These are phyloP conservation scores for Drosophila murphyi DNA, from an alignment of 1,140 invertebrate genomes.

Conservation along the genomic window DNA sequence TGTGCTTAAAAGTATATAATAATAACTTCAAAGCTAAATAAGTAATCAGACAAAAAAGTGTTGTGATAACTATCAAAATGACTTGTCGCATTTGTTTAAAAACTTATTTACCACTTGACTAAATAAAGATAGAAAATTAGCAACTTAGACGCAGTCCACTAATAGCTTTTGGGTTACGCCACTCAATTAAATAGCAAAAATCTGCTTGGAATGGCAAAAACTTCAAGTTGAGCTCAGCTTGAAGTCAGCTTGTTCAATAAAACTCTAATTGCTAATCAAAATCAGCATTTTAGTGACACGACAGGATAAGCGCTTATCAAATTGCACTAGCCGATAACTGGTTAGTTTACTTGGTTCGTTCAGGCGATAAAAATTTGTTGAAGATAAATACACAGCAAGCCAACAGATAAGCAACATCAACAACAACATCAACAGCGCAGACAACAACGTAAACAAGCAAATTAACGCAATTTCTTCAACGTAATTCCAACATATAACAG, in stretches of 20 bases:
- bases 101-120: slow-evolving; percentile 10
- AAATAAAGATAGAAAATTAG: slow-evolving; percentile 40
- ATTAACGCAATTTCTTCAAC: slow-evolving; percentile 75
- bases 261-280: slow-evolving; percentile 80
- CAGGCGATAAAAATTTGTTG: slow-evolving; percentile 74
- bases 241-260: slow-evolving; percentile 67
- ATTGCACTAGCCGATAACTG: slow-evolving; percentile 58
- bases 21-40: too few species aligned
- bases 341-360: slow-evolving; percentile 56
- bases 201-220: slow-evolving; percentile 22
- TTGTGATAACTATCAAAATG: not conserved
- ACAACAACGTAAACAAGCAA: slow-evolving; percentile 74
- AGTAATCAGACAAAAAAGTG: too few species aligned
- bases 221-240: slow-evolving; percentile 41
- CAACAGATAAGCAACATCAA: slow-evolving; percentile 59
- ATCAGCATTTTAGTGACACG: slow-evolving; percentile 75
- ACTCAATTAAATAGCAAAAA: slow-evolving; percentile 36
- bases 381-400: slow-evolving; percentile 20
- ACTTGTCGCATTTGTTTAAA: not conserved
- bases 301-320: slow-evolving; percentile 81
- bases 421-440: slow-evolving; percentile 44
- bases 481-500: slow-evolving; percentile 20
- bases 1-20: too few species aligned
- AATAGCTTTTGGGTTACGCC: slow-evolving; percentile 40
- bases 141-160: slow-evolving; percentile 8